Evolutionary conservation across 2,113 vertebrate species (phyloP).

Genomic region (Microtus ochrogaster): DNA sequence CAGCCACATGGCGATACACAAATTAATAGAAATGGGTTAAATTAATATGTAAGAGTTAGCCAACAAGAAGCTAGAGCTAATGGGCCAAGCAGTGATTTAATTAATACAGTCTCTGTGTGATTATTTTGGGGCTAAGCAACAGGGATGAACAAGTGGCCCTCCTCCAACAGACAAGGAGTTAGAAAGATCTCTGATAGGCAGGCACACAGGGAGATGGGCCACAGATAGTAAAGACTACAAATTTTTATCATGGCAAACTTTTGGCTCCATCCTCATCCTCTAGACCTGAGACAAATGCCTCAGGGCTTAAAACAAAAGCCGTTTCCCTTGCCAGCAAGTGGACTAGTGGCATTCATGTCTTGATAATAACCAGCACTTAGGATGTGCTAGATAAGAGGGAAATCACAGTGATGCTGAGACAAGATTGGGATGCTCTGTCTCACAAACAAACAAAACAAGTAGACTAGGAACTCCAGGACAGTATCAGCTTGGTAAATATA

Average conservation of each 20-base stretch:
- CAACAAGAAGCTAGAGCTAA: too few species aligned
- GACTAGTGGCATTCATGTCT: background rate
- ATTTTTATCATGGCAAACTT: background rate
- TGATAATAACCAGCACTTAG: background rate
- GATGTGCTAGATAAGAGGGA: background rate
- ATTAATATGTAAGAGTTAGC: too few species aligned
- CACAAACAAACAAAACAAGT: background rate
- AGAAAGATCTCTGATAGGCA: background rate
- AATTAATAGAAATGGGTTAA: too few species aligned
- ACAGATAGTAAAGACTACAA: too few species aligned
- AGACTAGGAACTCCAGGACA: background rate
- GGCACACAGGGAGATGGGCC: background rate
- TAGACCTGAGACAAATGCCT: background rate
- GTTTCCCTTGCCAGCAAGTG: background rate
- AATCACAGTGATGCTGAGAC: background rate
- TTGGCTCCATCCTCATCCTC: background rate
- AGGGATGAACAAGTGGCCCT: too few species aligned
- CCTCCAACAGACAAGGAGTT: background rate
- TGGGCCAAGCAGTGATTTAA: too few species aligned
- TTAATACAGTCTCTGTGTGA: too few species aligned
- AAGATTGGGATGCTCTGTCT: background rate
- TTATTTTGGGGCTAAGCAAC: too few species aligned
- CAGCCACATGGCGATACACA: too few species aligned
- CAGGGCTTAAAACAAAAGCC: background rate
- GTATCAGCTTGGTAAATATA: background rate